Percentiles rank a stretch among this genome's conserved stretches.
Conservation (phyloP, 2,888 invertebrate genomes). For the Augochlorella aurata region DNA sequence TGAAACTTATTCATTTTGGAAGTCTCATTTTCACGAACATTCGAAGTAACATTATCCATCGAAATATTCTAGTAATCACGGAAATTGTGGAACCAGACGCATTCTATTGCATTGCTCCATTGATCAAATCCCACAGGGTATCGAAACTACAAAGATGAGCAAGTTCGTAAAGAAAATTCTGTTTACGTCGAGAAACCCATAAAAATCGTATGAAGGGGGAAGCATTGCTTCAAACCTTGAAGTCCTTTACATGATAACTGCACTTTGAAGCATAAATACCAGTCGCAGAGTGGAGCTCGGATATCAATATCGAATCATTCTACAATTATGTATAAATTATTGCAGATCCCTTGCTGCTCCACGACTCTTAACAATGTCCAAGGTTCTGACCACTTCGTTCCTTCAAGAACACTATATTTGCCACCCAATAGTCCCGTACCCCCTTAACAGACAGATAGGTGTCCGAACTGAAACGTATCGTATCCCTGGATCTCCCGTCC, state of each 20-base stretch:
- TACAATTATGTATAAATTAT: too few species aligned
- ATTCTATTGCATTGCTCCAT: not conserved
- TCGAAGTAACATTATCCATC: too few species aligned
- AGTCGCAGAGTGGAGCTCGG: not conserved
- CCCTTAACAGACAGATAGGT: not conserved
- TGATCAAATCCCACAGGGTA: not conserved
- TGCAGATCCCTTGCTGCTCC: not conserved
- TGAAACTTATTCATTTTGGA: not conserved
- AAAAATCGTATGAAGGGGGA: not conserved
- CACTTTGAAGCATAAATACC: not conserved
- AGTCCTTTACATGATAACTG: not conserved
- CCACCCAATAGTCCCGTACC: not conserved
- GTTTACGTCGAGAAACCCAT: not conserved
- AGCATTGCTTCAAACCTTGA: not conserved
- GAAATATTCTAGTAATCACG: too few species aligned
- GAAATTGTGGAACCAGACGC: too few species aligned
- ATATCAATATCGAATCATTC: not conserved
- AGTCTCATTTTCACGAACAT: too few species aligned
- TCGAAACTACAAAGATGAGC: not conserved
- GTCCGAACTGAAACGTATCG: not conserved
- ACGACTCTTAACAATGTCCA: not conserved
- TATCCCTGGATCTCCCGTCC: conserved; percentile 8
- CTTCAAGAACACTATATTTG: not conserved
- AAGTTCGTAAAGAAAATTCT: not conserved
- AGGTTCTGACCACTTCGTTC: not conserved